These are phyloP conservation scores for Tricholauxania praeusta DNA, from an alignment of 2,888 invertebrate species.

Conservation along the genomic window DNA sequence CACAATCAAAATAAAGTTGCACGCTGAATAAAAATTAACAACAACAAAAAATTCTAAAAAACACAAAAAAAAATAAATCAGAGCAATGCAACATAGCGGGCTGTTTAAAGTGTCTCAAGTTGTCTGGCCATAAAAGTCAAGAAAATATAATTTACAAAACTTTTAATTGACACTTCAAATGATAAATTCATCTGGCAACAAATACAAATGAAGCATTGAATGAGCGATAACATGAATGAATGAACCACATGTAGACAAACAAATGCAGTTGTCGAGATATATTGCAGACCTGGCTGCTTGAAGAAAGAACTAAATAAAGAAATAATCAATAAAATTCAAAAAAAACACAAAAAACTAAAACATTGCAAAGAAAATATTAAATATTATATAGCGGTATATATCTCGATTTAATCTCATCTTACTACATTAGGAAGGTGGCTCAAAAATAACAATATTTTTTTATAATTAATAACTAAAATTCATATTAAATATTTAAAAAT, in stretches of 20 bases:
- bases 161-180: conserved; percentile 53
- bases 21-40: neutral
- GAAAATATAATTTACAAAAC: conserved; percentile 18
- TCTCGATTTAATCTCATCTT: no score
- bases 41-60: conserved; percentile 9
- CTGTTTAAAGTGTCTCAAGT: neutral
- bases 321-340: conserved; percentile 29
- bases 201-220: neutral
- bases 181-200: conserved; percentile 34
- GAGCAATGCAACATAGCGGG: neutral
- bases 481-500: no score
- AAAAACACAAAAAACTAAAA: neutral
- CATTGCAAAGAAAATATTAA: neutral
- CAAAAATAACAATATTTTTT: neutral
- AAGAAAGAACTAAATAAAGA: conserved; percentile 33
- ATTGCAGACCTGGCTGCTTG: conserved; percentile 6
- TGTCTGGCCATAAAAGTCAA: neutral
- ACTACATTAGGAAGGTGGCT: no score
- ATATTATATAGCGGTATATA: no score
- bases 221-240: neutral
- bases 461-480: neutral
- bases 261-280: no score
- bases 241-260: neutral
- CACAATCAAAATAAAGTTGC: conserved; percentile 3
- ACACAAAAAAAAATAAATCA: conserved; percentile 1